Base-by-base conservation (phyloP, 2,113 vertebrate genomes). In the Chamaetylas fuelleborni region DNA sequence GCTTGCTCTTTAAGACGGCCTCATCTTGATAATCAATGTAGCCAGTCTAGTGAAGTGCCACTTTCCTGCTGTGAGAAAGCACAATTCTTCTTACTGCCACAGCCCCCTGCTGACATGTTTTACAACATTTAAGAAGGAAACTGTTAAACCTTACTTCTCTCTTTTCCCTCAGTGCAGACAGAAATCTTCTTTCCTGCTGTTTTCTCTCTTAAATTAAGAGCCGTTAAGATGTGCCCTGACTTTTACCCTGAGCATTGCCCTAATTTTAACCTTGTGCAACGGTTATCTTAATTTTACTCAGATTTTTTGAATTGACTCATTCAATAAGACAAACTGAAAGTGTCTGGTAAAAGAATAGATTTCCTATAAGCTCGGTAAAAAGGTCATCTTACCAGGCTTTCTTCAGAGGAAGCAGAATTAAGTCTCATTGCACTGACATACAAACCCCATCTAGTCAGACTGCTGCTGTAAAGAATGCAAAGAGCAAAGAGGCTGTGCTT, bases 221-320 rank as follows among this genome's bases (percentile, higher is more conserved):
- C 40, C 38, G 72, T 96, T 95, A 90, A 95, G 51, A 69, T 83
- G 69, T 96, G 61, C 90, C 92, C 93, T 62, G 56, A 60, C 60
- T 92, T 95, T 94, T 96, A 92, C 92, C 86, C 85, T 73, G 60
- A 87, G 42, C 24, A 40, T 67, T 98, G 97, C 90, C 97, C 97
- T 96, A 89, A 88, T 77, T 96, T 97, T 98, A 95, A 98, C 97
- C 96, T 92, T 47, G 23, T 95, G 54, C 42, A 91, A 95, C 96
- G 58, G 88, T 86, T 96, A 85, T 97, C 88, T 95, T 84, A 57
- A 40, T 96, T 93, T 97, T 96, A 97, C 93, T 97, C 97, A 98
- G 54, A 90, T 70, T 81, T 88, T 80, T 74, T 76, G 93, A 96
- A 93, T 43, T 97, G 96, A 98, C 93, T 97, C 97, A 98, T 97